Base-by-base conservation (phyloP, 2,888 invertebrate genomes). In the Arctia plantaginis region DNA sequence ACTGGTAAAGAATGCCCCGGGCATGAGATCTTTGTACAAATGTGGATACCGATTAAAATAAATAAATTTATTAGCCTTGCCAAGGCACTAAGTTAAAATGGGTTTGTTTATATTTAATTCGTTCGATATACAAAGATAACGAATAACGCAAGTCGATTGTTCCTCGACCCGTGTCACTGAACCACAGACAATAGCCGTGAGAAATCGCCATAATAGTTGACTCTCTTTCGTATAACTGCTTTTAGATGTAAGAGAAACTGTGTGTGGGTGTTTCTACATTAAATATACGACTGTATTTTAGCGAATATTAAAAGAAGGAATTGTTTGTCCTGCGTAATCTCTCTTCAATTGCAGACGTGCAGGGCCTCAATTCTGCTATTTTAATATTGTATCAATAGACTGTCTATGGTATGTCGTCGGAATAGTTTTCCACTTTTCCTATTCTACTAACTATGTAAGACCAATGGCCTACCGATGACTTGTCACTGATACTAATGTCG, bases 151-250 rank as follows among this genome's bases (percentile, higher is more conserved):
- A 84, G 80, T 73, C 72, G 71, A 85, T 81, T 75, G 79, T 80
- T 74, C 39, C 41, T 18, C 81, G 80, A 81, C 82, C 76, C 84
- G 87, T 91, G 93, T 92, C 93, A 92, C 87, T 93, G 93, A 93
- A 93, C 93, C 82, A 78, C 72, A 83, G 80, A 92, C 93, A 92
- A 85, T 83, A 64, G 69, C 41, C 83, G 83, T 84, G 85, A 74
- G 92, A 92, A 92, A 87, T 81, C 65, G 88, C 85, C 73, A 74
- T 81, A 68, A 85, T 77, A 59, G 78, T 78, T 72, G 39, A 20
- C 69, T 69, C 77, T 80, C 81, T 79, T 81, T 76, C 77, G 70
- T 66, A 69, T 69, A 74, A 79, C 72, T 77, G 72, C 47, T 74
- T 62, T 51, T 73, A 18, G 64, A 23, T 67, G 62, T 44, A 68